Evolutionary conservation across 2,113 vertebrate genomes (phyloP), one percentile per base, ranked within the genome.

Genomic region (Pteruthius melanotis): DNA sequence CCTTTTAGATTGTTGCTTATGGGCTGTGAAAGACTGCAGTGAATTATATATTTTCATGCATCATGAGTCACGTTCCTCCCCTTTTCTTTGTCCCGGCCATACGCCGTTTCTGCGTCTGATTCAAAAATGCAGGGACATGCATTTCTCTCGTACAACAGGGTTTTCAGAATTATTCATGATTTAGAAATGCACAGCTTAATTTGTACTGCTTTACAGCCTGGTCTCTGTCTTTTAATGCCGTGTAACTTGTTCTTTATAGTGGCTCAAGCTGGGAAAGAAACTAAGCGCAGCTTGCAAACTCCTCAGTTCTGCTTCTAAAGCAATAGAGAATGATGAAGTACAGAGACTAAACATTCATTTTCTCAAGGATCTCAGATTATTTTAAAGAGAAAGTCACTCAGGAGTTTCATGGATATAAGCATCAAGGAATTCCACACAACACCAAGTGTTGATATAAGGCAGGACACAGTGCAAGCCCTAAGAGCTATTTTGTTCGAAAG

Each of bases 211-310:
- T 93, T 93, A 90, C 56, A 81, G 77, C 72, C 76, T 74, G 53
- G 91, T 83, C 70, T 75, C 70, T 88, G 63, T 39, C 89, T 95
- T 83, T 86, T 92, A 95, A 70, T 68, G 60, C 83, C 42, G 3
- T 28, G 47, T 83, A 93, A 90, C 85, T 96, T 83, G 54, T 53
- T 86, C 82, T 95, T 94, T 83, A 90, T 57, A 37, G 84, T 70
- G 63, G 45, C 54, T 96, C 93, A 91, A 91, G 94, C 89, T 95
- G 78, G 54, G 93, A 97, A 83, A 68, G 50, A 94, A 94, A 88
- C 87, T 91, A 94, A 77, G 61, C 35, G 0, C 79, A 92, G 93
- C 90, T 93, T 96, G 85, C 56, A 33, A 90, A 88, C 90, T 89
- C 90, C 56, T 83, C 87, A 83, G 59, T 90, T 95, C 64, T 90